These are phyloP conservation scores for Thalpophila matura DNA, from an alignment of 2,888 invertebrate species.

Conservation along the genomic window DNA sequence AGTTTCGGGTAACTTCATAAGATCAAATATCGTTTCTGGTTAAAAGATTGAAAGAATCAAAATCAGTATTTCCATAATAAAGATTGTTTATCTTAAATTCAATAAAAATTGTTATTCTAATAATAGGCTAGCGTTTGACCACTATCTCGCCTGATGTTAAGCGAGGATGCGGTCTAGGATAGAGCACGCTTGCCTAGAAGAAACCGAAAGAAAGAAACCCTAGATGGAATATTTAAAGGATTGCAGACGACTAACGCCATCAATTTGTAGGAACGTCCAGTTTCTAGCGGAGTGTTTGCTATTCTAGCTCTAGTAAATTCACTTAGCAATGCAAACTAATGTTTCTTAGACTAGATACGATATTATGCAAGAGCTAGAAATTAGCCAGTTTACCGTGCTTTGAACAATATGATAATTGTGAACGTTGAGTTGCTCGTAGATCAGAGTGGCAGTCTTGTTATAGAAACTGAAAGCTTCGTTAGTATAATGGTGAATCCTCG, in stretches of 20 bases:
- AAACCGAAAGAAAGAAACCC: too few species aligned
- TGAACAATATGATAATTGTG: constrained; percentile 53
- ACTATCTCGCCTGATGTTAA: too few species aligned
- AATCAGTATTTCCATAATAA: constrained; percentile 1
- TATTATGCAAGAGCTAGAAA: constrained; percentile 42
- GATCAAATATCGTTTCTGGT: constrained; percentile 9
- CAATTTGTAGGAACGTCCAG: not conserved
- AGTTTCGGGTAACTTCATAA: constrained; percentile 3
- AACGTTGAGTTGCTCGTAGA: constrained; percentile 52
- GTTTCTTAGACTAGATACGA: constrained; percentile 16
- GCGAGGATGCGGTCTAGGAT: too few species aligned
- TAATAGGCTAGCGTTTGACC: too few species aligned
- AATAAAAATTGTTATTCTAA: too few species aligned
- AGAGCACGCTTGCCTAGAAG: too few species aligned
- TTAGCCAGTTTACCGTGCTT: constrained; percentile 39
- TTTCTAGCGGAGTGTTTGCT: not conserved
- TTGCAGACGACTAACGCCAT: not conserved
- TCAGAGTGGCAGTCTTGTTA: constrained; percentile 57
- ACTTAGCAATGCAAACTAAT: constrained; percentile 28
- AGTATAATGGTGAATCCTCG: constrained; percentile 48
- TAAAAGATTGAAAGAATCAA: not conserved
- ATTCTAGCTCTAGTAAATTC: constrained; percentile 27
- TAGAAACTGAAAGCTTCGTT: constrained; percentile 51
- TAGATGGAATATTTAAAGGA: not conserved
- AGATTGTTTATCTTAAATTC: not conserved